A percentile compares a stretch with the other conserved stretches of the same genome.
These are phyloP conservation scores for Hemistola chrysoprasaria DNA, from an alignment of 2,888 invertebrate genomes.

Conservation along the genomic window DNA sequence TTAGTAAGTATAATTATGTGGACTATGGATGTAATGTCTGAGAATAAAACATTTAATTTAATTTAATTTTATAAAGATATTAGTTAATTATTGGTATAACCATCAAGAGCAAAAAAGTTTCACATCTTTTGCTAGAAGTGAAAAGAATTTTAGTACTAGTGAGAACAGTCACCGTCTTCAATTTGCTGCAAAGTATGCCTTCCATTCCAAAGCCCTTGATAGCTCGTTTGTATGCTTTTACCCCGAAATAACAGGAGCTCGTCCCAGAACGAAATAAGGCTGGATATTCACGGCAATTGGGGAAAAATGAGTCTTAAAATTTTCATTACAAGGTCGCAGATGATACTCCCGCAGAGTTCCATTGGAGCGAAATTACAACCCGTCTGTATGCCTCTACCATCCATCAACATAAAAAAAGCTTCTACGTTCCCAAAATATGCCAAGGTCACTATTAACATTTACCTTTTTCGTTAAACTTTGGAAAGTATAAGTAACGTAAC, in stretches of 20 bases:
- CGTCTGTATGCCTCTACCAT: conserved; percentile 30
- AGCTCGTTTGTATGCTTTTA: conserved; percentile 24
- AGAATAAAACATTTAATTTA: too few relatives aligned
- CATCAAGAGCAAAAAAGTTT: too few relatives aligned
- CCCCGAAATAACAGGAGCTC: conserved; percentile 19
- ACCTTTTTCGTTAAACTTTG: conserved; percentile 20
- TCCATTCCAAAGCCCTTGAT: conserved; percentile 21
- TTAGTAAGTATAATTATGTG: too few relatives aligned
- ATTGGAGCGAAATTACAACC: conserved; percentile 26
- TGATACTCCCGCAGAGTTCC: conserved; percentile 27
- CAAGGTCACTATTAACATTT: conserved; percentile 27
- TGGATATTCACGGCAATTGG: conserved; percentile 26
- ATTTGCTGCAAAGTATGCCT: conserved; percentile 14
- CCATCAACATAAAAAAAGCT: conserved; percentile 34
- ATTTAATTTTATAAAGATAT: too few relatives aligned
- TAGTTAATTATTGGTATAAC: too few relatives aligned
- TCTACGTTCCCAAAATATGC: conserved; percentile 21
- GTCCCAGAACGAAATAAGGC: conserved; percentile 26
- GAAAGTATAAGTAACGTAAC: conserved; percentile 14
- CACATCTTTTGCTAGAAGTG: too few relatives aligned
- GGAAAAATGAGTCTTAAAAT: conserved; percentile 34
- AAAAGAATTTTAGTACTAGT: too few relatives aligned
- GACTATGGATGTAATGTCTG: too few relatives aligned
- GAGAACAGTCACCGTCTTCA: conserved; percentile 12
- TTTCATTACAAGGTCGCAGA: conserved; percentile 33